phyloP scores from a whole-genome alignment of 2,113 vertebrate species.

The Ardeotis arabs region DNA sequence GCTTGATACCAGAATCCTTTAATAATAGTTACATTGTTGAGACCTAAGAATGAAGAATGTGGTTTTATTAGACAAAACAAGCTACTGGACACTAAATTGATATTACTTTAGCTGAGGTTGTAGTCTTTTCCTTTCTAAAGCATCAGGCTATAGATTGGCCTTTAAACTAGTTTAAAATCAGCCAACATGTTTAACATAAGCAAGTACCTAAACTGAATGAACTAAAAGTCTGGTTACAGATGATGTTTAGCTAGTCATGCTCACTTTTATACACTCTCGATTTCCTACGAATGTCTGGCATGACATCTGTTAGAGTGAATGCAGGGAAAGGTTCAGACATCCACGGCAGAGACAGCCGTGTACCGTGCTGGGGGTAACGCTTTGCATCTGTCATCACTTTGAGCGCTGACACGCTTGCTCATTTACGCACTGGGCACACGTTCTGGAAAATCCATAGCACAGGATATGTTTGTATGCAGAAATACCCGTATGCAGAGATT shows the following conservation, averaged over 20 bases:
- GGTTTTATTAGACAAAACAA: not conserved
- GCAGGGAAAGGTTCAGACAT: not conserved
- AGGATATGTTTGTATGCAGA: not conserved
- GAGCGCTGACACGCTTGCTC: not conserved
- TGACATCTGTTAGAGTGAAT: not conserved
- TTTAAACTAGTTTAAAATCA: not conserved
- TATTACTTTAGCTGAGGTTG: not conserved
- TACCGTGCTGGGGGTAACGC: not conserved
- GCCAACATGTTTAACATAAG: not conserved
- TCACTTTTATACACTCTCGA: not conserved
- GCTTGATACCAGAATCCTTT: not conserved
- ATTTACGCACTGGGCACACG: accelerated
- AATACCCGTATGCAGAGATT: not conserved
- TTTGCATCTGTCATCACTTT: not conserved
- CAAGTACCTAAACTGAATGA: not conserved
- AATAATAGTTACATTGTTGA: not conserved
- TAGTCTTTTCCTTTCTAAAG: not conserved
- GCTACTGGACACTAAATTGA: not conserved
- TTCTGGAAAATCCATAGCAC: not conserved
- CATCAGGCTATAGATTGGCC: not conserved
- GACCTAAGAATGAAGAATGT: not conserved
- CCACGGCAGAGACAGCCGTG: not conserved
- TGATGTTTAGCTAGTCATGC: not conserved
- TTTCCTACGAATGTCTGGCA: not conserved
- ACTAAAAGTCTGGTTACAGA: not conserved